phyloP scores from a whole-genome alignment of 2,113 vertebrate genomes.

The Pelusios castaneus region DNA sequence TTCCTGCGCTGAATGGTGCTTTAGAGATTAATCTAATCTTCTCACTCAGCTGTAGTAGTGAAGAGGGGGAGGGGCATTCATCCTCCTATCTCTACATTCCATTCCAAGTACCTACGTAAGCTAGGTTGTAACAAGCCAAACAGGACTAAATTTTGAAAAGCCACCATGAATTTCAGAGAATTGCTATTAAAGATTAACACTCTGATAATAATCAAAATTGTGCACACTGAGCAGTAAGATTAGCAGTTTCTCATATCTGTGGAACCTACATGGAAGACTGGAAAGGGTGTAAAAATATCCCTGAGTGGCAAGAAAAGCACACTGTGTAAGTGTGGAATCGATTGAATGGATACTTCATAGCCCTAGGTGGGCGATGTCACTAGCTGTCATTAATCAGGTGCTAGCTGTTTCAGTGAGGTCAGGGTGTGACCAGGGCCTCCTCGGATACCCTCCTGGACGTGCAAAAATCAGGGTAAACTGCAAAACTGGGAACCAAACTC shows the following conservation, averaged over 20 bases:
- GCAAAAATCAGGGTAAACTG: too few species aligned
- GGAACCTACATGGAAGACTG: too few species aligned
- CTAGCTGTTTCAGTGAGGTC: background rate
- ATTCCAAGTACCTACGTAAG: too few species aligned
- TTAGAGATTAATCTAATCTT: background rate
- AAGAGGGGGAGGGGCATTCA: background rate
- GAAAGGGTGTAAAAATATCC: background rate
- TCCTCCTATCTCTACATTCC: background rate
- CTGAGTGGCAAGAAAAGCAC: too few species aligned
- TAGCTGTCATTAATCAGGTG: background rate
- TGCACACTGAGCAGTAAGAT: background rate
- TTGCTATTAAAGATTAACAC: background rate
- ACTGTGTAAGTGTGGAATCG: too few species aligned
- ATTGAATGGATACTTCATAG: background rate
- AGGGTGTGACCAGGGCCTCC: too few species aligned
- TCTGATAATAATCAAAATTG: background rate
- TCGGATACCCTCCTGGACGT: too few species aligned
- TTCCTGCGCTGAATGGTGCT: background rate
- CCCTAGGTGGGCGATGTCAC: background rate
- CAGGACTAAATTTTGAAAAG: background rate
- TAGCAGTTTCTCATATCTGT: background rate
- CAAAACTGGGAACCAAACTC: too few species aligned
- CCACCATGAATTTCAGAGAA: background rate
- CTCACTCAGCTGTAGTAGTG: background rate
- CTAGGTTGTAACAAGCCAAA: background rate